Evolutionary conservation across 2,888 invertebrate genomes (phyloP).

Genomic region (Tanytarsus gracilentus): DNA sequence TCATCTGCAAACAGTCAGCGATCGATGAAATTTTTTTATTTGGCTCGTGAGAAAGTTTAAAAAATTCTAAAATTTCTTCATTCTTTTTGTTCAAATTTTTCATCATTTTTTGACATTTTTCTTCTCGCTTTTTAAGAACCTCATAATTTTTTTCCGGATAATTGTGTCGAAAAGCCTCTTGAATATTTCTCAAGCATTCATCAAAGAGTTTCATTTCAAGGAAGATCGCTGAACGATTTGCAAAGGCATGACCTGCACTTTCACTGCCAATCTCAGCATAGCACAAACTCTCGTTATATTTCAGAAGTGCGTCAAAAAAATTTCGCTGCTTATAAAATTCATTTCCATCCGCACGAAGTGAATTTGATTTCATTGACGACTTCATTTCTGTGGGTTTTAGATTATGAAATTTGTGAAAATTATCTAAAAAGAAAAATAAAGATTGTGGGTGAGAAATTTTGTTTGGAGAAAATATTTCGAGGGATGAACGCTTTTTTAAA

Average conservation of each 20-base stretch:
- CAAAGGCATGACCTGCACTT: background rate
- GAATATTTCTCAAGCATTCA: slow-evolving; percentile 60
- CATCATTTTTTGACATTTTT: slow-evolving; percentile 43
- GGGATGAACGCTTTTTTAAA: no score
- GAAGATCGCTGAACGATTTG: slow-evolving; percentile 64
- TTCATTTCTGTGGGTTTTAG: no score
- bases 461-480: no score
- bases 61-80: background rate
- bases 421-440: no score
- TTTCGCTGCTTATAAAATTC: slow-evolving; percentile 1
- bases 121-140: slow-evolving; percentile 53
- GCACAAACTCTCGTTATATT: slow-evolving; percentile 56
- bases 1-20: slow-evolving; percentile 52
- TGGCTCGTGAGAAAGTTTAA: slow-evolving; percentile 31
- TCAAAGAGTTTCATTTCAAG: slow-evolving; percentile 53
- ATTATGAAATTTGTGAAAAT: no score
- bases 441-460: no score
- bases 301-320: slow-evolving; percentile 42
- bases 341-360: slow-evolving; percentile 11
- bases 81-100: background rate
- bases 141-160: slow-evolving; percentile 47
- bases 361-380: background rate
- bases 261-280: slow-evolving; percentile 46
- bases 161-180: slow-evolving; percentile 49
- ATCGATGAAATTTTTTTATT: slow-evolving; percentile 49